phyloP scores from a whole-genome alignment of 2,113 vertebrate genomes.

The Syngnathoides biaculeatus region DNA sequence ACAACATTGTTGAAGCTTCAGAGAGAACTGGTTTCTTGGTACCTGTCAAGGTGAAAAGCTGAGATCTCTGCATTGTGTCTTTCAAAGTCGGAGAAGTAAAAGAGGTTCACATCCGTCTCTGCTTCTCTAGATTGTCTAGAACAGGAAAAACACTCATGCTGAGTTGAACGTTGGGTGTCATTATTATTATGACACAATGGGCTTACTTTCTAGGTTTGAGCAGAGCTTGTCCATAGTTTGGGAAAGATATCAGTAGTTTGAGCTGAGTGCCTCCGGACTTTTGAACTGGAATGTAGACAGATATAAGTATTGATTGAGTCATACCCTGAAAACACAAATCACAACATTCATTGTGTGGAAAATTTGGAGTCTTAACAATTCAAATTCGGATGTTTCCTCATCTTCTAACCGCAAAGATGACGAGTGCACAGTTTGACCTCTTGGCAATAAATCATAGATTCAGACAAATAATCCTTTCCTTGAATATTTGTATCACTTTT shows the following conservation, averaged over 20 bases:
- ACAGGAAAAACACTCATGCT: neutral
- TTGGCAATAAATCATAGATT: neutral
- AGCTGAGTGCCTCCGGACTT: slow-evolving; percentile 79
- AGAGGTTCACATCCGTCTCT: slow-evolving; percentile 82
- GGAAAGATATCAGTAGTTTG: slow-evolving; percentile 74
- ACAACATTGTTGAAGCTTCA: neutral
- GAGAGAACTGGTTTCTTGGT: slow-evolving; percentile 2
- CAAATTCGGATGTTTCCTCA: neutral
- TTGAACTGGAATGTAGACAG: slow-evolving; percentile 65
- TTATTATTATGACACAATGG: neutral
- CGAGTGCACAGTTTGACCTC: neutral
- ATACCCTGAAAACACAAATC: neutral
- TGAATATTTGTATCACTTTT: too few relatives aligned
- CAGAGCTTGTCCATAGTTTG: slow-evolving; percentile 77
- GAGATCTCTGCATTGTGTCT: slow-evolving; percentile 84
- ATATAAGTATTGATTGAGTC: neutral
- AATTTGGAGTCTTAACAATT: neutral
- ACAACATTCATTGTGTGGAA: neutral
- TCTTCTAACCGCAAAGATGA: slow-evolving; percentile 24
- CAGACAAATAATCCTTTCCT: too few relatives aligned
- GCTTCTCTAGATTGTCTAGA: slow-evolving; percentile 77
- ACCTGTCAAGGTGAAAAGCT: slow-evolving; percentile 87
- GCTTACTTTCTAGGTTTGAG: slow-evolving; percentile 85
- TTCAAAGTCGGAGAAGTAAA: slow-evolving; percentile 90
- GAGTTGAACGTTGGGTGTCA: neutral